Evolutionary conservation across 2,113 vertebrate genomes (phyloP).

Genomic region (Pan paniscus): DNA sequence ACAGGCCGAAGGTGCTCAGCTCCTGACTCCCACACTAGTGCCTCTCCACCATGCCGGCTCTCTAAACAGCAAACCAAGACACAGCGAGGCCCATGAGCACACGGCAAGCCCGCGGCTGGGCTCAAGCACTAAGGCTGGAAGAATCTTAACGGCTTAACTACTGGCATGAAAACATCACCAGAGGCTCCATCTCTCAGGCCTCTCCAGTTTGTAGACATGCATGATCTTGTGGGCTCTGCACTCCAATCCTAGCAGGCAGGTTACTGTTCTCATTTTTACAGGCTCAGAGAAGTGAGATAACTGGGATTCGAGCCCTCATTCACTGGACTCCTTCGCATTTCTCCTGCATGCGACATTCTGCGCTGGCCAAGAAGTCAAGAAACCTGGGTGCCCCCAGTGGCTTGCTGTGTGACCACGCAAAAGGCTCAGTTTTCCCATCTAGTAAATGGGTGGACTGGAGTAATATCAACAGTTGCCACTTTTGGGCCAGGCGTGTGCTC

Average conservation of each 20-base stretch:
- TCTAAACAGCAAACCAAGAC: not conserved
- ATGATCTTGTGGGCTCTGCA: not conserved
- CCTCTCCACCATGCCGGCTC: not conserved
- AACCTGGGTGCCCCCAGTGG: not conserved
- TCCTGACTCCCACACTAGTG: not conserved
- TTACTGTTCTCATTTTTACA: not conserved
- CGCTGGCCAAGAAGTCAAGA: not conserved
- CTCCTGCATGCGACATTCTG: not conserved
- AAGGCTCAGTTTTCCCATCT: constrained; percentile 45
- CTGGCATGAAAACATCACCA: not conserved
- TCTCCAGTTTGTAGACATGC: fast-evolving
- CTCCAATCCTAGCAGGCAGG: not conserved
- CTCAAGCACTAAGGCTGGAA: not conserved
- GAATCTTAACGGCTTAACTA: not conserved
- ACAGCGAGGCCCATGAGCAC: not conserved
- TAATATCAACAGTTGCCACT: not conserved
- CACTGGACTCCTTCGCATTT: not conserved
- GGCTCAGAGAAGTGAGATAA: not conserved
- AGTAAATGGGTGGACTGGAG: not conserved
- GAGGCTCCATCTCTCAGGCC: not conserved
- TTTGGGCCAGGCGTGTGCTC: not conserved
- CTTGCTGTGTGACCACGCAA: not conserved
- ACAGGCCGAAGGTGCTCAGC: constrained; percentile 42
- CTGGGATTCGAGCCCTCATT: not conserved
- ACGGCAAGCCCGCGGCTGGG: fast-evolving